Conservation (phyloP, 2,888 invertebrate genomes). For the Phyto melanocephala region DNA sequence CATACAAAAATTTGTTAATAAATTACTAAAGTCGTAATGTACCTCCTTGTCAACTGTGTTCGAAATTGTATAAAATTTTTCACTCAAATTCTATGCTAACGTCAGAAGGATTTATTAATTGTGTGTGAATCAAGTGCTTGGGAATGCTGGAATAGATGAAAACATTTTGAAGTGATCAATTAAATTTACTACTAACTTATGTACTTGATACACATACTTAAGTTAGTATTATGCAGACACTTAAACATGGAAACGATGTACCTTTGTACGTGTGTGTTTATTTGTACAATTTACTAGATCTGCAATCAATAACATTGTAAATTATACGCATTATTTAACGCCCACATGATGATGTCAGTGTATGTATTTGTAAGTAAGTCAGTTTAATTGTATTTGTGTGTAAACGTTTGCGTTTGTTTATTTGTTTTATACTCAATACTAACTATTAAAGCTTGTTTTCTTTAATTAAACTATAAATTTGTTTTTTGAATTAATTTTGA, state of each 20-base stretch:
- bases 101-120: neutral
- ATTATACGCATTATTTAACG: constrained; percentile 62
- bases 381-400: neutral
- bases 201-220: neutral
- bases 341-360: constrained; percentile 36
- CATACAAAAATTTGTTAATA: too few relatives aligned
- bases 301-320: constrained; percentile 60
- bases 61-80: neutral
- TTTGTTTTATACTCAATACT: neutral
- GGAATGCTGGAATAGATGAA: constrained; percentile 1
- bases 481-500: neutral
- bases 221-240: constrained; percentile 9
- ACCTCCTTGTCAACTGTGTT: too few relatives aligned
- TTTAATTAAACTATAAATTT: neutral
- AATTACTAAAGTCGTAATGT: too few relatives aligned
- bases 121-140: neutral
- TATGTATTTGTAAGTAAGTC: neutral
- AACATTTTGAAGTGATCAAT: constrained; percentile 56
- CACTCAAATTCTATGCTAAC: neutral
- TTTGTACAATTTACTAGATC: constrained; percentile 26
- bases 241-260: neutral
- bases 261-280: neutral
- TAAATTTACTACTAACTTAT: constrained; percentile 46
- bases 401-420: neutral
- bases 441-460: neutral